phyloP scores from a whole-genome alignment of 2,797 vertebrate genomes.

The Sebastes nivosus region DNA sequence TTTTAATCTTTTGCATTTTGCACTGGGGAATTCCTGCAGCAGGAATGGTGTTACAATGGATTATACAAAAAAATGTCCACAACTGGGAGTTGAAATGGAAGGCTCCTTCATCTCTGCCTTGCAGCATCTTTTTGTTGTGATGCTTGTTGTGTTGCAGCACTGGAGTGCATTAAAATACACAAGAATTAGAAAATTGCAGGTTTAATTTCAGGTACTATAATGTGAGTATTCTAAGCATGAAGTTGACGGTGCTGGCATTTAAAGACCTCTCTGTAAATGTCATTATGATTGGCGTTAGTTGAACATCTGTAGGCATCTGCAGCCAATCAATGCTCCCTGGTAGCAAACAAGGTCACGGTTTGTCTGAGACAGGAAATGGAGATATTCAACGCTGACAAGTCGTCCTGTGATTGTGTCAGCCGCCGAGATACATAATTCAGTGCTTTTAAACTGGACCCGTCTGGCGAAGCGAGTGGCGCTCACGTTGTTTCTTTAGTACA shows the following conservation, averaged over 20 bases:
- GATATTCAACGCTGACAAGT: slow-evolving; percentile 54
- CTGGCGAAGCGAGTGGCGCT: slow-evolving; percentile 50
- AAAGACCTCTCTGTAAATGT: slow-evolving; percentile 24
- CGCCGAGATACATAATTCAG: slow-evolving; percentile 76
- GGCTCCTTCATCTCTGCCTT: slow-evolving; percentile 70
- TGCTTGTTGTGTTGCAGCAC: slow-evolving; percentile 46
- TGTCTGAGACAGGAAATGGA: slow-evolving; percentile 56
- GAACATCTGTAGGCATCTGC: slow-evolving; percentile 29
- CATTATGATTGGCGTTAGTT: slow-evolving; percentile 36
- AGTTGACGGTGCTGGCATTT: not conserved
- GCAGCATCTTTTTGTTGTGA: slow-evolving; percentile 64
- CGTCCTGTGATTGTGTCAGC: slow-evolving; percentile 57
- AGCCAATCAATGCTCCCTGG: slow-evolving; percentile 46
- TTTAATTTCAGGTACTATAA: slow-evolving; percentile 43
- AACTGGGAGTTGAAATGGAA: slow-evolving; percentile 76
- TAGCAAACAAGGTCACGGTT: slow-evolving; percentile 50
- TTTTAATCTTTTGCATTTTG: slow-evolving; percentile 68
- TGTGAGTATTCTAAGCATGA: slow-evolving; percentile 6
- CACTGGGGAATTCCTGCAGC: slow-evolving; percentile 67
- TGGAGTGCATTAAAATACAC: slow-evolving; percentile 48
- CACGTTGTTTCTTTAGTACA: slow-evolving; percentile 56
- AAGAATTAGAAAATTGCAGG: slow-evolving; percentile 37
- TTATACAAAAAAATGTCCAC: slow-evolving; percentile 76
- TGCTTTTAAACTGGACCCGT: slow-evolving; percentile 76
- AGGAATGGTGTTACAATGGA: slow-evolving; percentile 67